Evolutionary conservation across 2,797 vertebrate genomes (phyloP).

Genomic region (Chromobotia macracanthus): DNA sequence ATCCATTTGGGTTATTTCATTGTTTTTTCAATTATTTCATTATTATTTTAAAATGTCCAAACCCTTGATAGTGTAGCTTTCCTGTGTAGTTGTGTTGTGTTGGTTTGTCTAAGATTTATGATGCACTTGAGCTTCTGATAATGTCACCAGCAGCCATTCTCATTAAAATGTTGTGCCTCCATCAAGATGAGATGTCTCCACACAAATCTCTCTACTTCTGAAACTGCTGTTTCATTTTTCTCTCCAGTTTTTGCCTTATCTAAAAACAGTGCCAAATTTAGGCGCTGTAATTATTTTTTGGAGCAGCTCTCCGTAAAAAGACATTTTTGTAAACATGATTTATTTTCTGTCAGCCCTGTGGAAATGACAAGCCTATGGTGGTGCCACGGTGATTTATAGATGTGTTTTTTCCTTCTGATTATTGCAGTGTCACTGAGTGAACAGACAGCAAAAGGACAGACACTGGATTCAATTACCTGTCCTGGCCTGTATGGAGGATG

Average conservation of each 20-base stretch:
- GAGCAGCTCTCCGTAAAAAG: slow-evolving; percentile 42
- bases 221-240: neutral
- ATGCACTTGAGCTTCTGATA: neutral
- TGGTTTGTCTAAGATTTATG: neutral
- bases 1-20: neutral
- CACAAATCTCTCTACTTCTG: neutral
- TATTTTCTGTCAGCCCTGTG: slow-evolving; percentile 54
- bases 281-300: slow-evolving; percentile 38
- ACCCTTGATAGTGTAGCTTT: neutral
- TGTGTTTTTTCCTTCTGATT: slow-evolving; percentile 49
- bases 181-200: neutral
- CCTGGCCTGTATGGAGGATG: slow-evolving; percentile 28
- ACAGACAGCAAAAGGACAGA: slow-evolving; percentile 19
- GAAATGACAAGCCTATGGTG: slow-evolving; percentile 48
- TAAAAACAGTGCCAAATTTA: slow-evolving; percentile 22
- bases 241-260: neutral
- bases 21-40: too few species aligned
- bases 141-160: neutral
- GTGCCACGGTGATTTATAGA: slow-evolving; percentile 49
- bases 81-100: neutral
- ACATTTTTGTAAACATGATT: slow-evolving; percentile 58
- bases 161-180: neutral
- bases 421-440: slow-evolving; percentile 48
- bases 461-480: slow-evolving; percentile 42
- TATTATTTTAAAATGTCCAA: neutral